A percentile compares a stretch with the other conserved stretches of the same genome.
phyloP scores from a whole-genome alignment of 2,888 invertebrate genomes.

The Lithophane semibrunnea region DNA sequence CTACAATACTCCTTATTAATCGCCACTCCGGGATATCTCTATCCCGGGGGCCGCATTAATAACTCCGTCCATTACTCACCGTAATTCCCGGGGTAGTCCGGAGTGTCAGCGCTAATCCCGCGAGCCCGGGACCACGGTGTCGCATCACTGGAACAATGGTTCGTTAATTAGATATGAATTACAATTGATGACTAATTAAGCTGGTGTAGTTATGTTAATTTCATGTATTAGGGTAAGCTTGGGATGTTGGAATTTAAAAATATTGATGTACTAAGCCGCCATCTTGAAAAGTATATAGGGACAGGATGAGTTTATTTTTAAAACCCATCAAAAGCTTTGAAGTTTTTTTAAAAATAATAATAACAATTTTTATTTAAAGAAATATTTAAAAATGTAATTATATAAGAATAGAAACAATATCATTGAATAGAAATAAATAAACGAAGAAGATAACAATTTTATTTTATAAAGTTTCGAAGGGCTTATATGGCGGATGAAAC shows the following conservation, averaged over 20 bases:
- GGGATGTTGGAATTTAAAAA: neutral
- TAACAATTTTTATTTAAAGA: no score
- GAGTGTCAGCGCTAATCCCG: constrained; percentile 71
- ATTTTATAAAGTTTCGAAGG: no score
- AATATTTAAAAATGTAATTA: no score
- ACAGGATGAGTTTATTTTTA: neutral
- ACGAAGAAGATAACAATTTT: no score
- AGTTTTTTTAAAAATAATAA: no score
- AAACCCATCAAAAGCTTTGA: neutral
- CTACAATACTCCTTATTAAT: constrained; percentile 62
- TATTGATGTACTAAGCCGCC: neutral
- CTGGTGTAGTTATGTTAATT: constrained; percentile 36
- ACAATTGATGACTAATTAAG: constrained; percentile 64
- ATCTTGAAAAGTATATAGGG: neutral
- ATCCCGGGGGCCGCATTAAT: constrained; percentile 66
- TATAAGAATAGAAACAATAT: no score
- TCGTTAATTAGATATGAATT: constrained; percentile 65
- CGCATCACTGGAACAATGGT: constrained; percentile 71
- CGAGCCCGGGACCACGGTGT: constrained; percentile 65
- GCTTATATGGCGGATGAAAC: neutral
- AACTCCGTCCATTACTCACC: constrained; percentile 74
- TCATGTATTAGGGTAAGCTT: constrained; percentile 12
- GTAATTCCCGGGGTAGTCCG: constrained; percentile 72
- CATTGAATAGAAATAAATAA: no score
- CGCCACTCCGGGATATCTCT: constrained; percentile 59